Evolutionary conservation across 2,888 invertebrate species (phyloP).

Genomic region (Coleophora deauratella): DNA sequence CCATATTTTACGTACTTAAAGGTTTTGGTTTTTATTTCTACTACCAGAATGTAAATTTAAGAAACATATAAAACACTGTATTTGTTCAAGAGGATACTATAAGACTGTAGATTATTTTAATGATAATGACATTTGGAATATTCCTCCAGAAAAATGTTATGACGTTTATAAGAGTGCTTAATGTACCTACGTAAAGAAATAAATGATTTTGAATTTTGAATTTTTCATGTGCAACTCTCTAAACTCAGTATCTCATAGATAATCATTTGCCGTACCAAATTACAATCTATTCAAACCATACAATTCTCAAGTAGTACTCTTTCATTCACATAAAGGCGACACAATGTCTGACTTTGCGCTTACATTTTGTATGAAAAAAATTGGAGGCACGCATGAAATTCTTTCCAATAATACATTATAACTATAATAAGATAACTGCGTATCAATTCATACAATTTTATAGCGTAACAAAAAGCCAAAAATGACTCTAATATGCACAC

Average conservation of each 20-base stretch:
- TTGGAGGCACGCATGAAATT: constrained; percentile 61
- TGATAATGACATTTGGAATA: too few relatives aligned
- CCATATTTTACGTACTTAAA: constrained; percentile 23
- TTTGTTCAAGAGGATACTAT: too few relatives aligned
- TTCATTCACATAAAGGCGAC: constrained; percentile 31
- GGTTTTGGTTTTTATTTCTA: too few relatives aligned
- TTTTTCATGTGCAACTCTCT: too few relatives aligned
- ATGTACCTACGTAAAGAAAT: too few relatives aligned
- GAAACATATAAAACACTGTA: too few relatives aligned
- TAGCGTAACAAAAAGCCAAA: constrained; percentile 16
- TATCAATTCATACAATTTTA: constrained; percentile 30
- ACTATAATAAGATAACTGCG: constrained; percentile 51
- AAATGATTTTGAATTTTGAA: too few relatives aligned
- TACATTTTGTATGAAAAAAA: constrained; percentile 24
- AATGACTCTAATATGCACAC: constrained; percentile 20
- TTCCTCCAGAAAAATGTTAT: too few relatives aligned
- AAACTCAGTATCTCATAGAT: constrained; percentile 31
- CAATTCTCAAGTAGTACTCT: constrained; percentile 47
- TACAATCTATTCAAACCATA: constrained; percentile 34
- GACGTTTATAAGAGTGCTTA: too few relatives aligned
- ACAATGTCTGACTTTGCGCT: constrained; percentile 40
- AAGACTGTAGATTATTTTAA: too few relatives aligned
- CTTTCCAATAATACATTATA: constrained; percentile 43
- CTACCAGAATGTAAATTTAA: too few relatives aligned
- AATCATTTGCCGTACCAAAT: constrained; percentile 58